These are phyloP conservation scores for Perdita meconis DNA, from an alignment of 2,888 invertebrate species.

Conservation along the genomic window DNA sequence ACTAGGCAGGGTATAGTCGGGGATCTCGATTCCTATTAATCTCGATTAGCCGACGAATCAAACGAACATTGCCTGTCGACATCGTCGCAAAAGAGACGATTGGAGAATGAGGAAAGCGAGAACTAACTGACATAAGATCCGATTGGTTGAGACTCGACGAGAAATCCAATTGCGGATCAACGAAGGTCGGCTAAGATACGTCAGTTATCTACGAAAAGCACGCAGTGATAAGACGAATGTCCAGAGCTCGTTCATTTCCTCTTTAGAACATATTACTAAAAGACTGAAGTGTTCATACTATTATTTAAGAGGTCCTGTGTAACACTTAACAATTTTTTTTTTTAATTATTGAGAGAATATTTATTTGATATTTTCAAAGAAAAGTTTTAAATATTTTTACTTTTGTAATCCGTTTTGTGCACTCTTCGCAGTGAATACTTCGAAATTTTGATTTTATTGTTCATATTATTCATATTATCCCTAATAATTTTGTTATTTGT, in stretches of 20 bases:
- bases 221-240: neutral
- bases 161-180: constrained; percentile 51
- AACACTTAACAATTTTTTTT: neutral
- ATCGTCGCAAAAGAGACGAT: constrained; percentile 16
- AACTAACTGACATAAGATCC: constrained; percentile 28
- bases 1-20: neutral
- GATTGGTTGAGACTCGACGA: constrained; percentile 19
- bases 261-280: too few species aligned
- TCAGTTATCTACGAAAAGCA: constrained; percentile 6
- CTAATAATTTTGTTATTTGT: too few species aligned
- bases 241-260: neutral
- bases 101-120: neutral
- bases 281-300: neutral
- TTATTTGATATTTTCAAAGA: too few species aligned
- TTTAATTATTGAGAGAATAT: too few species aligned
- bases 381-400: too few species aligned
- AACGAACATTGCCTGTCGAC: constrained; percentile 29
- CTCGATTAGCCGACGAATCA: constrained; percentile 65
- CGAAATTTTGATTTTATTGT: too few species aligned
- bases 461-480: too few species aligned
- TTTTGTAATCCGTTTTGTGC: too few species aligned
- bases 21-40: constrained; percentile 57
- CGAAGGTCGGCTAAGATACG: neutral
- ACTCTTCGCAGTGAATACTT: too few species aligned
- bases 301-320: too few species aligned